Percentiles rank a stretch among this genome's conserved stretches.
These are phyloP conservation scores for Neopelma chrysocephalum DNA, from an alignment of 2,797 vertebrate genomes.

Conservation along the genomic window DNA sequence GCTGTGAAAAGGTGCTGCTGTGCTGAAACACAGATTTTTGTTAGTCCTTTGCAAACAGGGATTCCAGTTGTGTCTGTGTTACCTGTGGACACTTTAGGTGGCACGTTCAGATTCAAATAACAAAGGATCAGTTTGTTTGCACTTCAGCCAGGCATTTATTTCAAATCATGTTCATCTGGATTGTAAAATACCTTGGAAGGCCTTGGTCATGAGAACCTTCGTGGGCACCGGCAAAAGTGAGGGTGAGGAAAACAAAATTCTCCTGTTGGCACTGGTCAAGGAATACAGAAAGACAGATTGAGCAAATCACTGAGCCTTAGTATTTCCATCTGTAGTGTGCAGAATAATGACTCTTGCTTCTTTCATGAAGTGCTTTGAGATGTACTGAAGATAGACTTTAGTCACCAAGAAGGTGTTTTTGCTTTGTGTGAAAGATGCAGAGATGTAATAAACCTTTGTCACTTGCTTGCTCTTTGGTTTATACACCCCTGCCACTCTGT, in stretches of 20 bases:
- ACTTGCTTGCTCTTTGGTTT: neutral
- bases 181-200: neutral
- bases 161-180: neutral
- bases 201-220: neutral
- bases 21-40: neutral
- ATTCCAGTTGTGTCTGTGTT: neutral
- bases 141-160: neutral
- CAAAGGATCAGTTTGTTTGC: neutral
- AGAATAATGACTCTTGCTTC: neutral
- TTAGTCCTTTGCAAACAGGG: neutral
- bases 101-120: fast-evolving
- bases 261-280: neutral
- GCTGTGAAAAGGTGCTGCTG: neutral
- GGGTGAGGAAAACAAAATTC: neutral
- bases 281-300: neutral
- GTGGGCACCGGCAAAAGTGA: neutral
- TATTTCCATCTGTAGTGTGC: neutral
- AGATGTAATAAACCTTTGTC: neutral
- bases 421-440: neutral
- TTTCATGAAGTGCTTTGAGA: neutral
- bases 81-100: neutral
- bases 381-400: neutral
- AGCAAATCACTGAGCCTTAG: neutral
- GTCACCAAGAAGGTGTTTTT: neutral
- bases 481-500: neutral